Evolutionary conservation across 92 coral and sea anemone genomes (phyloP), one percentile per base, ranked within the genome.

Genomic region (Epizoanthus scotinus): DNA sequence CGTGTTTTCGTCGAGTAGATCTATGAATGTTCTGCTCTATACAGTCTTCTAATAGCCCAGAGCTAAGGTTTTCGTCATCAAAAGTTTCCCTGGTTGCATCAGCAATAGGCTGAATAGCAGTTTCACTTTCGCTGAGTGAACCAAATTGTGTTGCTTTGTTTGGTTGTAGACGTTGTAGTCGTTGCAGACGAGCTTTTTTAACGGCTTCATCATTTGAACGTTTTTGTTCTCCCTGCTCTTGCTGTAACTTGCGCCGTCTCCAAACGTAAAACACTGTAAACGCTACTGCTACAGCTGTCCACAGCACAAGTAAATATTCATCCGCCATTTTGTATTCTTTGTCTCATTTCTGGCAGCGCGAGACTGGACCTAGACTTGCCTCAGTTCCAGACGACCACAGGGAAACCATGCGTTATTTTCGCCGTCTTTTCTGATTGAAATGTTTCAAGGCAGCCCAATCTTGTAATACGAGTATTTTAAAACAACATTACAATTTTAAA

Each of bases 291-390:
- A 91, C 67, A 81, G 70, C 72, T 20, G 93, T 84, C 96, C 93
- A 89, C 18, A 86, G 74, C 25, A 93, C 67, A 47, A 91, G 77
- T 17, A 79, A 63, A 31, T 73, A 31, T 47, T 90, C 90, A 75
- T 89, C 98, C 91, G 91, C 97, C 98, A 91, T 93, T 66, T 94
- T 87, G 56, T 38, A 44, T 44, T 44, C 52, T 9, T 12, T 44
- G 52, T 12, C 52, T 44, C 52, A 44, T 44, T 44, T 8, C 52
- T 44, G 52, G 52, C 52, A 9, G 52, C 52, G 15, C 15, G 52
- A 44, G 52, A 44, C 52, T 44, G 52, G 52, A 12, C 15, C 52
- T 44, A 44, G 52, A 44, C 40, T 34, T 34, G n/a, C n/a, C n/a
- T n/a, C 5, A 34, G 5, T 6, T 34, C 40, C 40, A 34, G 40